A percentile compares a stretch with the other conserved stretches of the same genome.
Conservation (phyloP, 2,888 invertebrate species). For the Parascotia fuliginaria region DNA sequence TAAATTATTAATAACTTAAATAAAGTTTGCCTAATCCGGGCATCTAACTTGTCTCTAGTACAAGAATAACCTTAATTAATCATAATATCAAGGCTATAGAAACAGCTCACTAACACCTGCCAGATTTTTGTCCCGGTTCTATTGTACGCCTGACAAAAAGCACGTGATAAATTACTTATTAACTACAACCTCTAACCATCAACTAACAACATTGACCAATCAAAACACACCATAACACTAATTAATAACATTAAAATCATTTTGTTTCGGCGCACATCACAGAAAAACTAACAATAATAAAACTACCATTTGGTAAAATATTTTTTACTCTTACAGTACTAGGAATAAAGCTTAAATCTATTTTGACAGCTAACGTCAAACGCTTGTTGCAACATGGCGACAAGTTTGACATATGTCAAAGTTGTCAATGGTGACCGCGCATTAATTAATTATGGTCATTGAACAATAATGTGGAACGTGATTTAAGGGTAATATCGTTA, state of each 20-base stretch:
- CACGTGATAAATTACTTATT: background rate
- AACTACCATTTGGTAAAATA: constrained; percentile 4
- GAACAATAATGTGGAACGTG: constrained; percentile 42
- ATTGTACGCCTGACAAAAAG: background rate
- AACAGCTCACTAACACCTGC: background rate
- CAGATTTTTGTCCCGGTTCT: background rate
- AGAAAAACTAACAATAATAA: constrained; percentile 22
- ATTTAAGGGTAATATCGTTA: constrained; percentile 23
- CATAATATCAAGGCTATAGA: background rate
- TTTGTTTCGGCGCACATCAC: constrained; percentile 47
- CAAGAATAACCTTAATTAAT: background rate
- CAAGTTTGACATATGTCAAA: constrained; percentile 75
- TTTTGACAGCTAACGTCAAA: constrained; percentile 32
- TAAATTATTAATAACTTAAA: background rate
- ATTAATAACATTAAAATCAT: constrained; percentile 49
- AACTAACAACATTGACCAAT: constrained; percentile 36
- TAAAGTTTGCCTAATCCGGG: background rate
- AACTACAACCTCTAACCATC: constrained; percentile 22
- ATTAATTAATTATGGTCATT: constrained; percentile 72
- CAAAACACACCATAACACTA: constrained; percentile 48
- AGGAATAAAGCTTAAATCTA: constrained; percentile 31
- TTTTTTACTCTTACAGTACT: constrained; percentile 33
- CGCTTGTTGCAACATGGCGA: constrained; percentile 48
- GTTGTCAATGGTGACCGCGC: constrained; percentile 65
- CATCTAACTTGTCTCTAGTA: background rate